Percentiles rank a stretch among this genome's conserved stretches.
Conservation (phyloP, 2,113 vertebrate species). For the Enhydra lutris region DNA sequence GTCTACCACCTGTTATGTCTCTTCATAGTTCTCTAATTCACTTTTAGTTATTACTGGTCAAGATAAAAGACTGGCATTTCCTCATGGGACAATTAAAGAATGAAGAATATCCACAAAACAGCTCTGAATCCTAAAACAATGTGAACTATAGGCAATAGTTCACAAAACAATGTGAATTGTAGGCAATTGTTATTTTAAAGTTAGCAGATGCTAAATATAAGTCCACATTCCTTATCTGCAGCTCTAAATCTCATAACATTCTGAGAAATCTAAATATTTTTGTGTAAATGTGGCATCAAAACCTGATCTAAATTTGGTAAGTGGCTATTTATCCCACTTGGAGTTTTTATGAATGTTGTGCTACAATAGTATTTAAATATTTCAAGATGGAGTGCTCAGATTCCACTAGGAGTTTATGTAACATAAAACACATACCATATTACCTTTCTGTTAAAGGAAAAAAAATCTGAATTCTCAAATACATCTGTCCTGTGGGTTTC, state of each 20-base stretch:
- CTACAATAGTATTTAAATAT: not conserved
- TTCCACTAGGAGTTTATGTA: not conserved
- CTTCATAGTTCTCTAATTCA: not conserved
- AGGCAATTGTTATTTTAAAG: not conserved
- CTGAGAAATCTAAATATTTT: not conserved
- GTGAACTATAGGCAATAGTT: not conserved
- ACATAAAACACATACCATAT: not conserved
- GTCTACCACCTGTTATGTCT: not conserved
- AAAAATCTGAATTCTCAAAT: not conserved
- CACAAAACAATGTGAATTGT: not conserved
- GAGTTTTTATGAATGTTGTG: not conserved
- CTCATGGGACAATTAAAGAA: not conserved
- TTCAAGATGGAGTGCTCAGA: not conserved
- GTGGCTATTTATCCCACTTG: not conserved
- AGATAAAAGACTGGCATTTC: not conserved
- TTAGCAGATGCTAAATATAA: not conserved
- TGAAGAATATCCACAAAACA: not conserved
- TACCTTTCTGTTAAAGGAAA: not conserved
- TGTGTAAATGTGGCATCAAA: not conserved
- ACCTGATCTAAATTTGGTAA: not conserved
- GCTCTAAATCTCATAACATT: not conserved
- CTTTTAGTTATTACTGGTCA: not conserved
- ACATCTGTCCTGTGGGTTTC: not conserved
- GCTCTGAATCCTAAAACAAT: not conserved
- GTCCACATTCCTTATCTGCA: not conserved